Conservation (phyloP, 2,888 invertebrate genomes). For the Leptopilina syphax region DNA sequence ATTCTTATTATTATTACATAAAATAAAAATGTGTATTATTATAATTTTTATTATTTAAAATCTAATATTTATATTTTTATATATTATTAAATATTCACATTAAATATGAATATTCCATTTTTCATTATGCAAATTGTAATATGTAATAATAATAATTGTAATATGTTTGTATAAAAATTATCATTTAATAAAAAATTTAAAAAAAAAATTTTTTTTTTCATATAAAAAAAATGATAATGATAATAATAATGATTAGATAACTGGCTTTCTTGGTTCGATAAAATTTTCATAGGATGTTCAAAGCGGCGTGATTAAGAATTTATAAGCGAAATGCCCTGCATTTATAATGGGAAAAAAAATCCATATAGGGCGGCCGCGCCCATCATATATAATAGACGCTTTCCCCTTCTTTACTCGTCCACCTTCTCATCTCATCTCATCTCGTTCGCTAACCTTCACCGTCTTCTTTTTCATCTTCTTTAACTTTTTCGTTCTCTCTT, state of each 20-base stretch:
- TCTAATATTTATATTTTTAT: too few species aligned
- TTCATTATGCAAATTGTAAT: too few species aligned
- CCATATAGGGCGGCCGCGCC: slow-evolving; percentile 73
- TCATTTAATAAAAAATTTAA: too few species aligned
- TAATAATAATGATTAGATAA: slow-evolving; percentile 16
- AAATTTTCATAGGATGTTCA: slow-evolving; percentile 44
- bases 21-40: too few species aligned
- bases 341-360: slow-evolving; percentile 73
- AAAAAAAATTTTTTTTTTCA: neutral
- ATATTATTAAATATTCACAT: too few species aligned
- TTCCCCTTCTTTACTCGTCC: slow-evolving; percentile 63
- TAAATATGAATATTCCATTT: too few species aligned
- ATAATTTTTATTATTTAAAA: too few species aligned
- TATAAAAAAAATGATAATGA: neutral
- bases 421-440: slow-evolving; percentile 67
- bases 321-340: slow-evolving; percentile 60
- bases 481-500: slow-evolving; percentile 40
- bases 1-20: too few species aligned
- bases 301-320: slow-evolving; percentile 64
- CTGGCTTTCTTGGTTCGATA: slow-evolving; percentile 38
- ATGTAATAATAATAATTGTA: too few species aligned
- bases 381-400: slow-evolving; percentile 75
- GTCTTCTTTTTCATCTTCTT: slow-evolving; percentile 59
- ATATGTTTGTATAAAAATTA: neutral
- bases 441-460: slow-evolving; percentile 66